Evolutionary conservation across 53 echinoderm and acorn worm species (phyloP).

Genomic region (Astropecten irregularis): DNA sequence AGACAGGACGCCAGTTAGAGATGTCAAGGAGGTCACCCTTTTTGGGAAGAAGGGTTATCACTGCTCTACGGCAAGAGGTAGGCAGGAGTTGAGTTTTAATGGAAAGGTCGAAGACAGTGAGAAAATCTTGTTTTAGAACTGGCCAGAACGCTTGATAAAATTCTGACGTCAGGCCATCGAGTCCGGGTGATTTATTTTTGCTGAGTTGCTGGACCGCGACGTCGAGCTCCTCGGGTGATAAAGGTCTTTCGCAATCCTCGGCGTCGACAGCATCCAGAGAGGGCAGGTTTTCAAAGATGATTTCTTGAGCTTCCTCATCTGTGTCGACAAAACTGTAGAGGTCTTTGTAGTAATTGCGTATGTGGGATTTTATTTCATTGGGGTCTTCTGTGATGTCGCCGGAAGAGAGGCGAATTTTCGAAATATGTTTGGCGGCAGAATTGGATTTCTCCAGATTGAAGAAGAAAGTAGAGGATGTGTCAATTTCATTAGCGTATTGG

Average conservation of each 20-base stretch:
- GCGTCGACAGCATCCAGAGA: not conserved
- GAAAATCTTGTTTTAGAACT: constrained; percentile 42
- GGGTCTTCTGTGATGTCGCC: constrained; percentile 15
- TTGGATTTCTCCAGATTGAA: not conserved
- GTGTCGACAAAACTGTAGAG: constrained; percentile 6
- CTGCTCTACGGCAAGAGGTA: constrained; percentile 22
- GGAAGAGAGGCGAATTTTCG: not conserved
- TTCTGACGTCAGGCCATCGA: constrained; percentile 56
- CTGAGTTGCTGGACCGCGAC: constrained; percentile 17
- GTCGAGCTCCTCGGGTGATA: constrained; percentile 8
- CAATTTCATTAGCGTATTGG: not conserved
- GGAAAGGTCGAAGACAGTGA: constrained; percentile 15
- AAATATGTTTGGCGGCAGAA: not conserved
- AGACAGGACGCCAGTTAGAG: constrained; percentile 56
- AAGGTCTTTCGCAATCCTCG: not conserved
- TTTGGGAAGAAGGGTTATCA: constrained; percentile 65
- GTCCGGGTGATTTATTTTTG: constrained; percentile 58
- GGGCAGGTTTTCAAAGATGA: not conserved
- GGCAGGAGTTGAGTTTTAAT: constrained; percentile 7
- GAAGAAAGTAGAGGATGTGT: constrained; percentile 13
- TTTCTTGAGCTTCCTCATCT: not conserved
- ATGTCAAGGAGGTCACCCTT: constrained; percentile 35
- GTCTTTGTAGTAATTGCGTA: not conserved
- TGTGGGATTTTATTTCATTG: constrained; percentile 5
- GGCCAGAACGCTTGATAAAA: constrained; percentile 30